Conservation (phyloP, 2,113 vertebrate genomes). For the Dolichotis patagonum region DNA sequence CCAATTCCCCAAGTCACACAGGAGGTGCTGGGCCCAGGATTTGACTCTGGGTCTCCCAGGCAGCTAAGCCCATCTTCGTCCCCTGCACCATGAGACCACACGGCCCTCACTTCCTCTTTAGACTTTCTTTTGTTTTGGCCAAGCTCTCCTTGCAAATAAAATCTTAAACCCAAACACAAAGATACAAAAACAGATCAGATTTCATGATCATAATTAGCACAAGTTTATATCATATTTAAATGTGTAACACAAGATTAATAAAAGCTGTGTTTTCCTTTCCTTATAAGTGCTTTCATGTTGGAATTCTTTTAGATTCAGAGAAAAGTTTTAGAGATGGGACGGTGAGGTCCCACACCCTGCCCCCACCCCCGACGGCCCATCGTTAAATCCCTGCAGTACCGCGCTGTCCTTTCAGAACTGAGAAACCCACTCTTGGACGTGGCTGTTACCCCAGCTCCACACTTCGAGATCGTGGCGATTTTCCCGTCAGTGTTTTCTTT, state of each 20-base stretch:
- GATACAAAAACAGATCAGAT: conserved; percentile 18
- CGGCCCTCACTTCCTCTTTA: background rate
- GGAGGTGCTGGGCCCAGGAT: background rate
- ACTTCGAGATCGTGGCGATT: background rate
- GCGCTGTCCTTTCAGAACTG: background rate
- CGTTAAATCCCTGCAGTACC: background rate
- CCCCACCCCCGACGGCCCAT: background rate
- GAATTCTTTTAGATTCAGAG: conserved; percentile 24
- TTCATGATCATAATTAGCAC: conserved; percentile 39
- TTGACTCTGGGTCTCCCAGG: background rate
- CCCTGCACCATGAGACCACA: background rate
- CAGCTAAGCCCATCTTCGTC: background rate
- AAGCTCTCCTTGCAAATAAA: conserved; percentile 33
- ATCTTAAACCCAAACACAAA: background rate
- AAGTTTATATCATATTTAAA: conserved; percentile 43
- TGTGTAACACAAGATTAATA: background rate
- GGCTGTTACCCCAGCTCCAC: background rate
- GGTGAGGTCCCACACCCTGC: background rate
- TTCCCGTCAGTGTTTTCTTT: conserved; percentile 1
- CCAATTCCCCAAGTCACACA: background rate
- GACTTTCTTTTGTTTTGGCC: background rate
- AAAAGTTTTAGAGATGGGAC: background rate
- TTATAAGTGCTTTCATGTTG: background rate
- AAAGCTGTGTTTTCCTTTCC: conserved; percentile 12
- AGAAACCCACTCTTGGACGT: background rate